phyloP scores from a whole-genome alignment of 2,888 invertebrate genomes.

The Petrolisthes manimaculis region DNA sequence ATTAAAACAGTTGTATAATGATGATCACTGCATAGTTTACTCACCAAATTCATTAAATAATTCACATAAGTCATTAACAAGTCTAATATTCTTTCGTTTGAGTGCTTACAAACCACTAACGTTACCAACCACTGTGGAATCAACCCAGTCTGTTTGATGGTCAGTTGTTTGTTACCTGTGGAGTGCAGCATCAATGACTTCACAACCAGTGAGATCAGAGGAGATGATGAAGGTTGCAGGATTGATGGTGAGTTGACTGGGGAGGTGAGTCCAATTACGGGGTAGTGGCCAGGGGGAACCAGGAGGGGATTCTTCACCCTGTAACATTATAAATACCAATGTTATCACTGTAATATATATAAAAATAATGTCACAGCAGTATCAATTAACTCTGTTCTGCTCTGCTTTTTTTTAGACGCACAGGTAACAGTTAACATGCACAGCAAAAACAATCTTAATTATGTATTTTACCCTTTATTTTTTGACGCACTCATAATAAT shows the following conservation, averaged over 20 bases:
- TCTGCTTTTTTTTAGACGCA: no score
- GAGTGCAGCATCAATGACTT: slow-evolving; percentile 50
- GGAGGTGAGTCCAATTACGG: slow-evolving; percentile 19
- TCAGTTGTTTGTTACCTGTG: slow-evolving; percentile 30
- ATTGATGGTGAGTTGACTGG: slow-evolving; percentile 37
- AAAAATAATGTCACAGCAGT: neutral
- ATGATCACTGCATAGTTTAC: no score
- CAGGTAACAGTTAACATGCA: no score
- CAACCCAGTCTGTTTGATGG: neutral
- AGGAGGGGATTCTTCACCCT: slow-evolving; percentile 49
- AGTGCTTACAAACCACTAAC: neutral
- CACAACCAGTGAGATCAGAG: slow-evolving; percentile 46
- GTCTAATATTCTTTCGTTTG: no score
- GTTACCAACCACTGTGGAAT: neutral
- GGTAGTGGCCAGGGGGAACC: slow-evolving; percentile 61
- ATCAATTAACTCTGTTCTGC: no score
- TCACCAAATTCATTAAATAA: no score
- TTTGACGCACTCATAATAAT: no score
- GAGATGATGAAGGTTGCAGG: slow-evolving; percentile 41
- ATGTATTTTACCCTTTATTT: no score
- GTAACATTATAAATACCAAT: neutral
- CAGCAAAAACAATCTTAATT: no score
- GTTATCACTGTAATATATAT: neutral
- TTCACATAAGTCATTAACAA: no score
- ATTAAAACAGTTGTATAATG: no score